These are phyloP conservation scores for Cryptocheilus praepositus DNA, from an alignment of 2,888 invertebrate genomes.

Conservation along the genomic window DNA sequence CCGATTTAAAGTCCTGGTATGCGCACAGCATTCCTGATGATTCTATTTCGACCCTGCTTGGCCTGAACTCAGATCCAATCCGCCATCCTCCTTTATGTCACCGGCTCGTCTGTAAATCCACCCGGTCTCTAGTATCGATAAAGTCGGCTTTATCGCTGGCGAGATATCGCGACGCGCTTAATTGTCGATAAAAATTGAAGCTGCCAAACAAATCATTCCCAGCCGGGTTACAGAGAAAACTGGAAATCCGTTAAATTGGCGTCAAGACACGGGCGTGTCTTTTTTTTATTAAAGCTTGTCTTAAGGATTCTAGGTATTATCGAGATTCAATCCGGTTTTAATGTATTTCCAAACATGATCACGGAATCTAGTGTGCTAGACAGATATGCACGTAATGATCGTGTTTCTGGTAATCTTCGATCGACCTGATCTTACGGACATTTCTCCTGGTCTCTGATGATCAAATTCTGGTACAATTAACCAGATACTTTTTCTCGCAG, in stretches of 20 bases:
- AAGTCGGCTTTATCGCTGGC: conserved; percentile 8
- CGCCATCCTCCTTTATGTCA: conserved; percentile 62
- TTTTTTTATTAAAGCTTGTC: too few relatives aligned
- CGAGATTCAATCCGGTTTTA: conserved; percentile 50
- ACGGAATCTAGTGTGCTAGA: conserved; percentile 44
- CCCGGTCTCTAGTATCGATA: conserved; percentile 8
- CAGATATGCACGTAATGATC: conserved; percentile 44
- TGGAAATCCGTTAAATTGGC: too few relatives aligned
- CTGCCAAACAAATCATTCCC: too few relatives aligned
- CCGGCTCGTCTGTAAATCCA: conserved; percentile 58
- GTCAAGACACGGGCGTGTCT: too few relatives aligned
- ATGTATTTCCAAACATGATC: conserved; percentile 55
- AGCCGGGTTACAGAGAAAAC: too few relatives aligned
- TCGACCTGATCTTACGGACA: conserved; percentile 23
- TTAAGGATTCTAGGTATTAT: too few relatives aligned
- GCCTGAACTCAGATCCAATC: conserved; percentile 34
- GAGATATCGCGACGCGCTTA: conserved; percentile 8
- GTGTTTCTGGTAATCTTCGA: conserved; percentile 49
- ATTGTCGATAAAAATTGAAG: conserved; percentile 17
- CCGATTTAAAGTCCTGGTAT: conserved; percentile 66
- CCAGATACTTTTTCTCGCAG: conserved; percentile 37
- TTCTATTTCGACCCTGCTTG: conserved; percentile 67
- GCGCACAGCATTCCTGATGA: conserved; percentile 65
- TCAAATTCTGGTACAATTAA: conserved; percentile 41
- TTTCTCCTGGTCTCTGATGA: conserved; percentile 42